Conservation (phyloP, 1,140 invertebrate genomes). For the Macrotrachela quadricornifera region DNA sequence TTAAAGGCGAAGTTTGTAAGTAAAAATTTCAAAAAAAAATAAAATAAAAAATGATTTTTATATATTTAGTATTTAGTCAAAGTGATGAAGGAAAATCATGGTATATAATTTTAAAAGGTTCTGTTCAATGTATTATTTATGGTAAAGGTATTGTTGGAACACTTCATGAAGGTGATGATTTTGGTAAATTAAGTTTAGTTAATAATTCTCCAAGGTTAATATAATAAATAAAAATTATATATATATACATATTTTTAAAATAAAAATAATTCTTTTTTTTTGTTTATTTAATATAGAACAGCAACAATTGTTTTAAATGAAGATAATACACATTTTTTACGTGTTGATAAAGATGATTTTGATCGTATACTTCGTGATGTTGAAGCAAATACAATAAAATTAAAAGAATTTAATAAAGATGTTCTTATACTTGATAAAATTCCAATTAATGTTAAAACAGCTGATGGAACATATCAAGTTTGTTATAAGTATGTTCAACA, state of each 20-base stretch:
- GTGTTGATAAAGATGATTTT: slow-evolving; percentile 69
- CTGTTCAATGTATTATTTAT: slow-evolving; percentile 62
- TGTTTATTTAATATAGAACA: slow-evolving; percentile 35
- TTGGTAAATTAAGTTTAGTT: slow-evolving; percentile 62
- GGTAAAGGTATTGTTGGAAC: slow-evolving; percentile 63
- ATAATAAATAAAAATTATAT: not conserved
- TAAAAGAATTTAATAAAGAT: slow-evolving; percentile 66
- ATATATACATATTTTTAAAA: not conserved
- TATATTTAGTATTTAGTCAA: slow-evolving; percentile 53
- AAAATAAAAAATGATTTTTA: slow-evolving; percentile 11
- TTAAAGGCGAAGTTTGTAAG: slow-evolving; percentile 37
- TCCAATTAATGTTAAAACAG: slow-evolving; percentile 21
- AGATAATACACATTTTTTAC: slow-evolving; percentile 59
- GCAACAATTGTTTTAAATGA: slow-evolving; percentile 60
- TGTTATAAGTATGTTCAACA: slow-evolving; percentile 39
- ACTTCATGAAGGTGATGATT: slow-evolving; percentile 63
- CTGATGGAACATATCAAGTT: slow-evolving; percentile 28
- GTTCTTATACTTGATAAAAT: slow-evolving; percentile 60
- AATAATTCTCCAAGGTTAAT: slow-evolving; percentile 58
- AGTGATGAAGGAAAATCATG: slow-evolving; percentile 67
- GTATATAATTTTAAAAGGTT: slow-evolving; percentile 63
- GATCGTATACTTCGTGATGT: slow-evolving; percentile 61
- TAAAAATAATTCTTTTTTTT: not conserved
- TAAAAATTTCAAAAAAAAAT: not conserved
- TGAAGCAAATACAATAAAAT: slow-evolving; percentile 63